These are phyloP conservation scores for Danaus plexippus DNA, from an alignment of 1,140 invertebrate species.

Conservation along the genomic window DNA sequence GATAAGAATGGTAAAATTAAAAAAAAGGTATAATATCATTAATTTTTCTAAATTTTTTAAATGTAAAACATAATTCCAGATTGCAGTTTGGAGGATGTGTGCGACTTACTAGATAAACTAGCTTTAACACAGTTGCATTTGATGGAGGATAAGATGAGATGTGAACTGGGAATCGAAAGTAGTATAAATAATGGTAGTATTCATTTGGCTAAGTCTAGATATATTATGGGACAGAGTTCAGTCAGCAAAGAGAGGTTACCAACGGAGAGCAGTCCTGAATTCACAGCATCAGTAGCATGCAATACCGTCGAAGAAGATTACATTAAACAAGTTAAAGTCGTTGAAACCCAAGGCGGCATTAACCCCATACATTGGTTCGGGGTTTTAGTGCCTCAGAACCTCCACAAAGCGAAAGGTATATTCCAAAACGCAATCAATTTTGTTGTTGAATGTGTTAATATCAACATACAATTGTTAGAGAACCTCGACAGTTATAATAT, in stretches of 20 bases:
- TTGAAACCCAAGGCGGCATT: slow-evolving; percentile 59
- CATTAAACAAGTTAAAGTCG: slow-evolving; percentile 48
- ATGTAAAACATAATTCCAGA: slow-evolving; percentile 21
- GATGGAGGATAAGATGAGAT: slow-evolving; percentile 77
- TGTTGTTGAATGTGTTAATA: slow-evolving; percentile 75
- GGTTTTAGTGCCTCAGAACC: slow-evolving; percentile 79
- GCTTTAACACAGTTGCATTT: slow-evolving; percentile 75
- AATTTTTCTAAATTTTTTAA: background rate
- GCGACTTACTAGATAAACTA: slow-evolving; percentile 75
- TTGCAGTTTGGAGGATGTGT: slow-evolving; percentile 38
- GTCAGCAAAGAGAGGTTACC: slow-evolving; percentile 78
- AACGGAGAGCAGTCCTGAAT: slow-evolving; percentile 73
- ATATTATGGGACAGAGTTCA: slow-evolving; percentile 79
- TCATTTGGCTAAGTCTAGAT: slow-evolving; percentile 80
- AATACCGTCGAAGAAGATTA: slow-evolving; percentile 52
- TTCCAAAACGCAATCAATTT: slow-evolving; percentile 77
- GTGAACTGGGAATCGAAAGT: slow-evolving; percentile 77
- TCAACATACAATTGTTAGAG: slow-evolving; percentile 72
- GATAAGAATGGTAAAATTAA: no score
- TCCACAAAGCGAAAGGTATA: slow-evolving; percentile 77
- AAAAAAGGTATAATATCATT: no score
- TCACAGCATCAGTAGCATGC: slow-evolving; percentile 70
- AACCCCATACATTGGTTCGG: slow-evolving; percentile 85
- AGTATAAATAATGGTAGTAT: slow-evolving; percentile 75
- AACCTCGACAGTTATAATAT: slow-evolving; percentile 31